A percentile compares a stretch with the other conserved stretches of the same genome.
Evolutionary conservation across 1,140 invertebrate species (phyloP).

Genomic region (Drosophila carrolli): DNA sequence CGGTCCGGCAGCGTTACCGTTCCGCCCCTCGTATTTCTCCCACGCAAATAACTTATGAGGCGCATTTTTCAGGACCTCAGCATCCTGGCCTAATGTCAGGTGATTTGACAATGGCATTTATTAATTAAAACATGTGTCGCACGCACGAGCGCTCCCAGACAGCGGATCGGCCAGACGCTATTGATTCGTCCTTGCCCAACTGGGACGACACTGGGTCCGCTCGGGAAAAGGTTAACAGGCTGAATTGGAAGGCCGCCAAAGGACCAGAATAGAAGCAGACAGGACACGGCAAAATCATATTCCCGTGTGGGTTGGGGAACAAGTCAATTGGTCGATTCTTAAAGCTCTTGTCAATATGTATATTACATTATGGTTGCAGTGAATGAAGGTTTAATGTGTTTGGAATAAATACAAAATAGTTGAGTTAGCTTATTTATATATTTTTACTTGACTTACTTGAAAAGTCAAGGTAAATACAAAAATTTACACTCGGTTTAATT

Average conservation of each 20-base stretch:
- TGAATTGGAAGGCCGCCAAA: neutral
- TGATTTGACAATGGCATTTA: slow-evolving; percentile 82
- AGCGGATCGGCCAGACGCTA: slow-evolving; percentile 36
- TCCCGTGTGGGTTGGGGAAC: slow-evolving; percentile 4
- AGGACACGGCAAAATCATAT: slow-evolving; percentile 11
- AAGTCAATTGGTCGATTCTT: slow-evolving; percentile 9
- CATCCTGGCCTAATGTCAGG: slow-evolving; percentile 57
- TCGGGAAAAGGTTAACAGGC: slow-evolving; percentile 9
- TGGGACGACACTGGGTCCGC: slow-evolving; percentile 13
- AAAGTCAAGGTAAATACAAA: no score
- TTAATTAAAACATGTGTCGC: slow-evolving; percentile 80
- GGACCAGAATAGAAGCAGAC: slow-evolving; percentile 15
- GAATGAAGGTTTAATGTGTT: no score
- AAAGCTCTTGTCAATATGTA: slow-evolving; percentile 5
- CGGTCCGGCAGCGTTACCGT: slow-evolving; percentile 27
- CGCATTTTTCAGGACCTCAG: slow-evolving; percentile 65
- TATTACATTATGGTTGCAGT: no score
- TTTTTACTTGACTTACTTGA: no score
- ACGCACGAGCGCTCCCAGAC: slow-evolving; percentile 50
- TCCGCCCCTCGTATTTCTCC: neutral
- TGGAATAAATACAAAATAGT: no score
- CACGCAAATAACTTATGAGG: slow-evolving; percentile 61
- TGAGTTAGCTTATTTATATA: no score
- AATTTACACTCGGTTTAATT: no score
- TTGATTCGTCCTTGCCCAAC: slow-evolving; percentile 67